phyloP scores from a whole-genome alignment of 2,113 vertebrate genomes.

The Mixornis gularis region DNA sequence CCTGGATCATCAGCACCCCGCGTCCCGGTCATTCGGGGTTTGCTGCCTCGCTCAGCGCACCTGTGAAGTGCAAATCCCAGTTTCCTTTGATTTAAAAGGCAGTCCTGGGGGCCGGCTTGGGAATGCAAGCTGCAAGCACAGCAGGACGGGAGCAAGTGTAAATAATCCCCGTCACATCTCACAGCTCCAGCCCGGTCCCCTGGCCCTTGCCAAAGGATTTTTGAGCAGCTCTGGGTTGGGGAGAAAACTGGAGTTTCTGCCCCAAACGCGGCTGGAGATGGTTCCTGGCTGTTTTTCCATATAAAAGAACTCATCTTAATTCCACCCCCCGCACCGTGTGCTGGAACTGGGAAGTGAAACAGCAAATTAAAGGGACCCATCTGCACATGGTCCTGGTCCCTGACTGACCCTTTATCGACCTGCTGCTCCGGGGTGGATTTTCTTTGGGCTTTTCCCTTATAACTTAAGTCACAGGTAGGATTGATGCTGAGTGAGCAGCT shows the following conservation, averaged over 20 bases:
- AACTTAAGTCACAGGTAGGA: not conserved
- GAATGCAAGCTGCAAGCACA: not conserved
- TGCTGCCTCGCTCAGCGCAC: not conserved
- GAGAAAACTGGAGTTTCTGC: not conserved
- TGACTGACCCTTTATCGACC: not conserved
- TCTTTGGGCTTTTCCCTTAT: not conserved
- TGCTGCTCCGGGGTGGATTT: not conserved
- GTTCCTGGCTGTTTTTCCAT: not conserved
- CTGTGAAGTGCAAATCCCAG: not conserved
- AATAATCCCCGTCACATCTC: not conserved
- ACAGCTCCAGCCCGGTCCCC: not conserved
- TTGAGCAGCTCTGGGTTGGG: not conserved
- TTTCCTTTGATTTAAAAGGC: not conserved
- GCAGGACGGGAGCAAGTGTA: not conserved
- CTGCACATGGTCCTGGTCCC: not conserved
- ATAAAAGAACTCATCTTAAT: not conserved
- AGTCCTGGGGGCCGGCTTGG: not conserved
- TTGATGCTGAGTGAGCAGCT: not conserved
- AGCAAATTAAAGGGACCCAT: not conserved
- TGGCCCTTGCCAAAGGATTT: not conserved
- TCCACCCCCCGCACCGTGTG: accelerated
- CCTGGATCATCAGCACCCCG: not conserved
- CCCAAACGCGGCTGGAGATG: not conserved
- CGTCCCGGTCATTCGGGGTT: not conserved
- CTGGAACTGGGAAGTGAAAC: not conserved